A percentile compares a stretch with the other conserved stretches of the same genome.
Evolutionary conservation across 2,888 invertebrate species (phyloP).

Genomic region (Phaonia tiefii): DNA sequence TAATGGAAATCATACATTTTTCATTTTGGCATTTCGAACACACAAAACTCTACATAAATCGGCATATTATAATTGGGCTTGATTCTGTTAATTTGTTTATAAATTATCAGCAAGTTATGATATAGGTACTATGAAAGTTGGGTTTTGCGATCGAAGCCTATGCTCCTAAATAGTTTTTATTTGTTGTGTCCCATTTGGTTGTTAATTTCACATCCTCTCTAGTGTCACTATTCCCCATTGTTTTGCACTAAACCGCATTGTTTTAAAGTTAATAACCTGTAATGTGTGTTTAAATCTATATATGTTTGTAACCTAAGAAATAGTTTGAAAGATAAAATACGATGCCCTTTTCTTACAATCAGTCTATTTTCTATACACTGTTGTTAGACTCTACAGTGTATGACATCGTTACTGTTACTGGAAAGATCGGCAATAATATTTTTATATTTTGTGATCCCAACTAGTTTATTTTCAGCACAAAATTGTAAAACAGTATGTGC

Average conservation of each 20-base stretch:
- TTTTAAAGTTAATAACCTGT: slow-evolving; percentile 40
- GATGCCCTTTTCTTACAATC: slow-evolving; percentile 71
- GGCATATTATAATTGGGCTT: slow-evolving; percentile 64
- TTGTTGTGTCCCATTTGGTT: too few species aligned
- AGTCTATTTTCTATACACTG: slow-evolving; percentile 70
- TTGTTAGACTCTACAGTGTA: slow-evolving; percentile 72
- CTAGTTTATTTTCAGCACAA: slow-evolving; percentile 42
- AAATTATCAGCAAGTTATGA: slow-evolving; percentile 61
- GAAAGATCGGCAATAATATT: slow-evolving; percentile 70
- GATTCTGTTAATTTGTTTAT: too few species aligned
- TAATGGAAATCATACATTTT: too few species aligned
- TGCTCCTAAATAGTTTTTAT: too few species aligned
- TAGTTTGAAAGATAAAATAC: slow-evolving; percentile 70
- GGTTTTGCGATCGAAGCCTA: too few species aligned
- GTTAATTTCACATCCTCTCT: too few species aligned
- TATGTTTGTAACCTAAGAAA: too few species aligned
- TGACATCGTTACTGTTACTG: slow-evolving; percentile 70
- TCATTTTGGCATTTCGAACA: slow-evolving; percentile 64
- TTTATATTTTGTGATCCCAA: slow-evolving; percentile 5
- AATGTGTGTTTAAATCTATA: slow-evolving; percentile 69
- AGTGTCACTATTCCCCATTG: too few species aligned
- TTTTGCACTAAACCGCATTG: slow-evolving; percentile 25
- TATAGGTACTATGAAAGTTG: slow-evolving; percentile 39
- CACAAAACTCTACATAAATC: slow-evolving; percentile 60
- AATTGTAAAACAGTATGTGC: slow-evolving; percentile 48